These are phyloP conservation scores for Chymomyza caudatula DNA, from an alignment of 2,888 invertebrate genomes.

Conservation along the genomic window DNA sequence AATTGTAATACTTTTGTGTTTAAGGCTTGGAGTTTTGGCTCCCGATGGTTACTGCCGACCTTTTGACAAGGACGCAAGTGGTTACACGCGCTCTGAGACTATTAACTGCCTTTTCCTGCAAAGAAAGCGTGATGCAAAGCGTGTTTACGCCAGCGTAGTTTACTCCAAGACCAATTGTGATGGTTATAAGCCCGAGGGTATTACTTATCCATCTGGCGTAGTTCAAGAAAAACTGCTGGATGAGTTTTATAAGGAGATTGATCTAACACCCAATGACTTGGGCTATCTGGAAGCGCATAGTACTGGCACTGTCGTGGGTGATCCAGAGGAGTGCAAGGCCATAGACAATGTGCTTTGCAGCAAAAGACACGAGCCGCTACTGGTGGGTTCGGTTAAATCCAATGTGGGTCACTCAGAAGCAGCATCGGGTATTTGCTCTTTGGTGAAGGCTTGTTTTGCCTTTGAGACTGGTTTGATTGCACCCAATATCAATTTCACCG, in stretches of 20 bases:
- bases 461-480: conserved; percentile 90
- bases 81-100: conserved; percentile 91
- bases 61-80: conserved; percentile 90
- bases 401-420: conserved; percentile 97
- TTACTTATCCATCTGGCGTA: conserved; percentile 83
- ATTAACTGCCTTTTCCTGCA: conserved; percentile 86
- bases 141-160: conserved; percentile 84
- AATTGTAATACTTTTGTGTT: neutral
- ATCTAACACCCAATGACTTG: conserved; percentile 84
- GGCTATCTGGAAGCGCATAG: conserved; percentile 92
- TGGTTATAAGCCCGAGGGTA: conserved; percentile 85
- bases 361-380: conserved; percentile 85
- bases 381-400: conserved; percentile 94
- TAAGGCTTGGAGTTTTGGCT: conserved; percentile 87
- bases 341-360: conserved; percentile 89
- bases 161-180: conserved; percentile 90
- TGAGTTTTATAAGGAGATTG: conserved; percentile 84
- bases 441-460: conserved; percentile 89
- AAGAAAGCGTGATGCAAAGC: conserved; percentile 83
- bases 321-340: conserved; percentile 93
- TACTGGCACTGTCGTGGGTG: conserved; percentile 90
- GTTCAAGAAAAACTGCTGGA: conserved; percentile 82
- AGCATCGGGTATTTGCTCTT: conserved; percentile 88
- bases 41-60: conserved; percentile 92
- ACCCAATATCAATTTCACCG: conserved; percentile 89